Percentiles rank a stretch among this genome's conserved stretches.
These are phyloP conservation scores for Petromus typicus DNA, from an alignment of 2,113 vertebrate species.

Conservation along the genomic window DNA sequence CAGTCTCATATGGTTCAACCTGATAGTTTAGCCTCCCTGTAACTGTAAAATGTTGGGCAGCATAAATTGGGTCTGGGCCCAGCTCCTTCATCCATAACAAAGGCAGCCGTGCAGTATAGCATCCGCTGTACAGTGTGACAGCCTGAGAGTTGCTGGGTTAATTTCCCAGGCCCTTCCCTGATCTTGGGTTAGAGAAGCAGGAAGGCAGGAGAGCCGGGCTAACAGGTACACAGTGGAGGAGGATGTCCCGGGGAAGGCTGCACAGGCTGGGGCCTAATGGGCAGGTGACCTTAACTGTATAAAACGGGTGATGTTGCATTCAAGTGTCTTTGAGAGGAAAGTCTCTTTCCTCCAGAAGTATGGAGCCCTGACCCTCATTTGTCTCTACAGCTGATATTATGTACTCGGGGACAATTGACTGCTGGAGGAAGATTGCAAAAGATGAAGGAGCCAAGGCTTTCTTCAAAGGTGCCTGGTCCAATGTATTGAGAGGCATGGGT, in stretches of 20 bases:
- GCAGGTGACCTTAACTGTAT: not conserved
- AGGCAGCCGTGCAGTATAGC: too few relatives aligned
- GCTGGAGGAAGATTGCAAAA: constrained; percentile 98
- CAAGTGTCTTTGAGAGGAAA: not conserved
- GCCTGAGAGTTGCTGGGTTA: not conserved
- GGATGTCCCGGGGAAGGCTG: not conserved
- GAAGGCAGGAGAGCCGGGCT: not conserved
- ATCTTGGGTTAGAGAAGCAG: not conserved
- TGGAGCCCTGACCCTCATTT: constrained; percentile 72
- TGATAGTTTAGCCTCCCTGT: not conserved
- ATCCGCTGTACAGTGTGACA: not conserved
- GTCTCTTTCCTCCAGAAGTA: not conserved
- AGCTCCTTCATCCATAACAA: not conserved
- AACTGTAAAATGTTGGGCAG: not conserved
- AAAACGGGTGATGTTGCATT: not conserved
- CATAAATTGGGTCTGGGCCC: not conserved
- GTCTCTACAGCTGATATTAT: constrained; percentile 96
- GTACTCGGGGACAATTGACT: constrained; percentile 98
- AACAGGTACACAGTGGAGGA: not conserved
- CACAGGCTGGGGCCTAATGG: too few relatives aligned
- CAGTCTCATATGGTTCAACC: not conserved
- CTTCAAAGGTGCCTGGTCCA: constrained; percentile 99
- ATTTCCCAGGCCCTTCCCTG: not conserved
- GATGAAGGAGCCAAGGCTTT: constrained; percentile 96
- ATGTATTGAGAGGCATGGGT: constrained; percentile 98